phyloP scores from a whole-genome alignment of 2,113 vertebrate species.

The Aix galericulata region DNA sequence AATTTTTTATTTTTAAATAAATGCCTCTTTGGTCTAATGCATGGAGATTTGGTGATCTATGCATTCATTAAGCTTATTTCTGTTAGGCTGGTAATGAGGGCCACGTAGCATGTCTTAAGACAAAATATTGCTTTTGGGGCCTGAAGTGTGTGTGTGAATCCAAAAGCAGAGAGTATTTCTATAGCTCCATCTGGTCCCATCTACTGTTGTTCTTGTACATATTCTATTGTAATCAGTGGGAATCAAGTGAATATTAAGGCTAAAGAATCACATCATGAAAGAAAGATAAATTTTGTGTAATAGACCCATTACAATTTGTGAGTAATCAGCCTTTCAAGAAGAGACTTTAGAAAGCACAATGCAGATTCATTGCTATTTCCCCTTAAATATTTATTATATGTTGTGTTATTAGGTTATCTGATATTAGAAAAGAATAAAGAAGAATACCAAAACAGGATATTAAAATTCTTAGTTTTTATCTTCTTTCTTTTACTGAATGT shows the following conservation, averaged over 20 bases:
- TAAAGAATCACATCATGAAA: constrained; percentile 40
- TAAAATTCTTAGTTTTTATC: constrained; percentile 47
- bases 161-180: constrained; percentile 22
- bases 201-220: not conserved
- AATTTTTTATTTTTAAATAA: not conserved
- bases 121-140: not conserved
- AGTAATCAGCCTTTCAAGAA: constrained; percentile 59
- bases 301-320: constrained; percentile 49
- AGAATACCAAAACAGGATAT: constrained; percentile 53
- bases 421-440: constrained; percentile 53
- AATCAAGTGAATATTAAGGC: constrained; percentile 42
- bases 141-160: not conserved
- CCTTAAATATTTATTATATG: constrained; percentile 59
- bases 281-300: constrained; percentile 55
- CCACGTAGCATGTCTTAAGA: not conserved
- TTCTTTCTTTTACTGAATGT: not conserved
- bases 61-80: not conserved
- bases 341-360: constrained; percentile 31
- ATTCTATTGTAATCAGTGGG: constrained; percentile 11
- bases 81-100: not conserved
- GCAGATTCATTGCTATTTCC: constrained; percentile 49
- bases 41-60: not conserved
- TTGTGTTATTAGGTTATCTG: constrained; percentile 52
- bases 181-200: not conserved
- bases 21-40: not conserved